Conservation (phyloP, 2,888 invertebrate genomes). For the Tupiocoris notatus region DNA sequence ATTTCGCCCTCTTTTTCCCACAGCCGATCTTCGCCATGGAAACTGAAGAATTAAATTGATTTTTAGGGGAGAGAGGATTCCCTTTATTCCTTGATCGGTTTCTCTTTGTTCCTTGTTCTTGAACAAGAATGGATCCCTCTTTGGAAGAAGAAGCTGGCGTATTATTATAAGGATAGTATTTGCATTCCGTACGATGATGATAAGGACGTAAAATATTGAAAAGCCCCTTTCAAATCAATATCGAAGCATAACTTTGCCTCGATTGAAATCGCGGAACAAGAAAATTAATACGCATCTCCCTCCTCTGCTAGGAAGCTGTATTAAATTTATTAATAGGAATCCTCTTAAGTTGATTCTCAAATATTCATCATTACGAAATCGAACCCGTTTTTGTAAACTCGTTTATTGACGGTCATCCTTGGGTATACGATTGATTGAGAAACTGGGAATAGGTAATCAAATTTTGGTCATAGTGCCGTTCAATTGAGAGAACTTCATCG, state of each 20-base stretch:
- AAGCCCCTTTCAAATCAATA: background rate
- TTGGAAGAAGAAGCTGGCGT: background rate
- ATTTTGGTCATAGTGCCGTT: too few relatives aligned
- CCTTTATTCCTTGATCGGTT: background rate
- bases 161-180: background rate
- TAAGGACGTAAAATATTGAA: background rate
- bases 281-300: too few relatives aligned
- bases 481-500: too few relatives aligned
- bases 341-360: too few relatives aligned
- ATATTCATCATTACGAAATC: too few relatives aligned
- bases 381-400: too few relatives aligned
- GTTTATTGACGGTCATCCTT: too few relatives aligned
- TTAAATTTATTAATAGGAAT: too few relatives aligned
- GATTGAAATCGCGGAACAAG: background rate
- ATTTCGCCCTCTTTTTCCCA: slow-evolving; percentile 10
- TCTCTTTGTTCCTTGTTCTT: background rate
- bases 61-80: background rate
- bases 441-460: too few relatives aligned
- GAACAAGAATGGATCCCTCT: background rate
- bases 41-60: slow-evolving; percentile 33
- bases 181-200: background rate
- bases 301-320: too few relatives aligned
- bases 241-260: background rate
- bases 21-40: slow-evolving; percentile 17
- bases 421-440: too few relatives aligned